Conservation (phyloP, 2,888 invertebrate species). For the Peribatodes rhomboidaria region DNA sequence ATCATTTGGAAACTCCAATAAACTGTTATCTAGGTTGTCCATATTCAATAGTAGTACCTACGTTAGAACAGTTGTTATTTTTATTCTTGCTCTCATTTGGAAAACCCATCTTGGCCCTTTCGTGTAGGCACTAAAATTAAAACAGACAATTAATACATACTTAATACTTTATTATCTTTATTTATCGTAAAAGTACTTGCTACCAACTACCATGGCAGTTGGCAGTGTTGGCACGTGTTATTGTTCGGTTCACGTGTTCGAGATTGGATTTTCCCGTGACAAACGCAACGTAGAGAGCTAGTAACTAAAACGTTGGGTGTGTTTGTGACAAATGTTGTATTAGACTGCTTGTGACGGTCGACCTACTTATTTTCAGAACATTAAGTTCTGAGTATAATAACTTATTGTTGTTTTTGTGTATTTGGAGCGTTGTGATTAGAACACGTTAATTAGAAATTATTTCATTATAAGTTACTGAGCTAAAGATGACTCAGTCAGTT, state of each 20-base stretch:
- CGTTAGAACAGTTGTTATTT: no score
- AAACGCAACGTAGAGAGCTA: slow-evolving; percentile 21
- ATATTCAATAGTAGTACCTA: no score
- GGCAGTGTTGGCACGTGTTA: slow-evolving; percentile 21
- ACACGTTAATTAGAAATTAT: no score
- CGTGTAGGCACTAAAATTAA: not conserved
- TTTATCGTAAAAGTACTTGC: no score
- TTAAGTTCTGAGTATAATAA: slow-evolving; percentile 39
- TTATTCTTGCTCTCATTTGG: not conserved
- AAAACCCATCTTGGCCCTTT: not conserved
- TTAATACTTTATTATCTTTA: no score
- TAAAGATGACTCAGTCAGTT: no score
- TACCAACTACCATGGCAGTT: no score
- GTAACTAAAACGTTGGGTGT: slow-evolving; percentile 15
- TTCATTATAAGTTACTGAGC: no score
- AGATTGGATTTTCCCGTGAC: slow-evolving; percentile 48
- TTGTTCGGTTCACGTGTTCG: slow-evolving; percentile 36
- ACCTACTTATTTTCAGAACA: slow-evolving; percentile 28
- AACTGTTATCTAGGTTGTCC: no score
- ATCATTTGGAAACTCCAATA: not conserved
- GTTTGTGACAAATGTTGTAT: slow-evolving; percentile 36
- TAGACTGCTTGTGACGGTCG: slow-evolving; percentile 28
- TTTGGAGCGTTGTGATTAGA: not conserved
- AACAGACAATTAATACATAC: not conserved
- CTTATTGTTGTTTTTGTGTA: not conserved